A percentile compares a stretch with the other conserved stretches of the same genome.
phyloP scores from a whole-genome alignment of 2,797 vertebrate genomes.

The Gymnothorax javanicus region DNA sequence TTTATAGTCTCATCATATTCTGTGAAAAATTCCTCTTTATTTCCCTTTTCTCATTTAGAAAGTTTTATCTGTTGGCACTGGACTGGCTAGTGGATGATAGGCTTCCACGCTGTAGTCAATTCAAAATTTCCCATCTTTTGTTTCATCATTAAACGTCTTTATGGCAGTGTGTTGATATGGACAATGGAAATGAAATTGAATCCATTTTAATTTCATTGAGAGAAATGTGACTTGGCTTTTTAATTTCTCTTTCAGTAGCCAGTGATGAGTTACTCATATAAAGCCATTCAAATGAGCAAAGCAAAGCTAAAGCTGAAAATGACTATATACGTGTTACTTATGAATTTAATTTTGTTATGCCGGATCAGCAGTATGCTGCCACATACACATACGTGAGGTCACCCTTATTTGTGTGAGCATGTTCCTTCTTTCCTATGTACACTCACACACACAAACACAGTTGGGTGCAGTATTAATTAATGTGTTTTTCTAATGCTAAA shows the following conservation, averaged over 20 bases:
- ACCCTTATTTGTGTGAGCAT: background rate
- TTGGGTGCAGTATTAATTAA: background rate
- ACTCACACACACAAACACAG: conserved; percentile 7
- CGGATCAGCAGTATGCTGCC: background rate
- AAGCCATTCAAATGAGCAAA: background rate
- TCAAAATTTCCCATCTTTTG: background rate
- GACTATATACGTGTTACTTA: background rate
- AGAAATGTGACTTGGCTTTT: no score
- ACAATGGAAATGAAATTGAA: no score
- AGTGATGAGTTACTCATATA: background rate
- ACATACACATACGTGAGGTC: background rate
- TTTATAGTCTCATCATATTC: background rate
- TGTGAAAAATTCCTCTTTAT: background rate
- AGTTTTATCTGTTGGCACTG: background rate
- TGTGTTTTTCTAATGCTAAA: background rate
- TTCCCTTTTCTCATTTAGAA: background rate
- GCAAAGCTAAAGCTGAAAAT: background rate
- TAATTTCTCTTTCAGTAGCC: background rate
- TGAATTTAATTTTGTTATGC: background rate
- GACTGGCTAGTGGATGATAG: background rate
- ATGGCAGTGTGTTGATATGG: background rate
- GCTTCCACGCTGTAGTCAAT: no score
- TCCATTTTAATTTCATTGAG: no score
- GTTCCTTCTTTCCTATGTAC: background rate
- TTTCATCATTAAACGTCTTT: background rate